Evolutionary conservation across 2,888 invertebrate genomes (phyloP).

Genomic region (Phrixothrix hirtus): DNA sequence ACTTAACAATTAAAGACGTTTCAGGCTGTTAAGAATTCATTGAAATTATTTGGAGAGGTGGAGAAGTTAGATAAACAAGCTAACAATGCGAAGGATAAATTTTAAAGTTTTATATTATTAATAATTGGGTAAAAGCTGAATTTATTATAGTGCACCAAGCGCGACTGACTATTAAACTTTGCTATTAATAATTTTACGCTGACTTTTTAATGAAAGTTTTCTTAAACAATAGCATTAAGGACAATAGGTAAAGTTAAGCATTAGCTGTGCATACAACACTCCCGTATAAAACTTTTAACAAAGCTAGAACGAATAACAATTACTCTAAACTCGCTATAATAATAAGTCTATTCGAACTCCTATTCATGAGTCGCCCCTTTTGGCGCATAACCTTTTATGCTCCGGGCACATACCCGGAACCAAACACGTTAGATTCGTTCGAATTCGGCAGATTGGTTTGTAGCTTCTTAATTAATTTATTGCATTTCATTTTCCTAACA

Average conservation of each 20-base stretch:
- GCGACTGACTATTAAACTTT: conserved; percentile 9
- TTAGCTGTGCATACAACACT: conserved; percentile 21
- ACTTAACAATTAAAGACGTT: no score
- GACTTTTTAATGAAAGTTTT: conserved; percentile 18
- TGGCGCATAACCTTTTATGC: background rate
- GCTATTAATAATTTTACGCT: conserved; percentile 18
- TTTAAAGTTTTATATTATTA: no score
- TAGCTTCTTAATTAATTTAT: background rate
- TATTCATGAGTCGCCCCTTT: background rate
- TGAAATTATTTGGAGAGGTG: no score
- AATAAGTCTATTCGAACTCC: conserved; percentile 17
- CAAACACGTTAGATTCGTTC: background rate
- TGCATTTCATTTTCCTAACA: background rate
- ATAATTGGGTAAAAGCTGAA: no score
- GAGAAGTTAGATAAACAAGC: no score
- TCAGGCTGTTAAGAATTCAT: no score
- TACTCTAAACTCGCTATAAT: conserved; percentile 23
- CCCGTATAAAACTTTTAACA: conserved; percentile 26
- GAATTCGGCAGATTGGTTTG: background rate
- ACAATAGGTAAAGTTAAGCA: conserved; percentile 23
- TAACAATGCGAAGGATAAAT: no score
- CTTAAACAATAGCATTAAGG: conserved; percentile 18
- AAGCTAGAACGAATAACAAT: conserved; percentile 27
- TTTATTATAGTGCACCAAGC: no score
- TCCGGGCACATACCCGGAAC: background rate